Evolutionary conservation across 2,888 invertebrate genomes (phyloP), one percentile per base, ranked within the genome.

Genomic region (Tuta absoluta): DNA sequence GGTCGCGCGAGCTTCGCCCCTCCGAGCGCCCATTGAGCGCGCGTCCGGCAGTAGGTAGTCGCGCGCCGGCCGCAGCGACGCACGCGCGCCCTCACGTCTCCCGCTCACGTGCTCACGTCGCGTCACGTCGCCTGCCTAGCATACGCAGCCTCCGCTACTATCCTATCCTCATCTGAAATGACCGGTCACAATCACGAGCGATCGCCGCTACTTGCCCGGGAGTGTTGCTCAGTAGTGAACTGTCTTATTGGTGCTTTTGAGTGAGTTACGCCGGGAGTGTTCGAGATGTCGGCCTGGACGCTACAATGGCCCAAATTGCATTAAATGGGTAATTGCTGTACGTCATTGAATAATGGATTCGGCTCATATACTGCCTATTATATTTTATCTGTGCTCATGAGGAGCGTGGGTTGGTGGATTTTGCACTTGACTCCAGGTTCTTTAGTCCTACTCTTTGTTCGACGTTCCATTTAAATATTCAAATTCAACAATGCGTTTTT

Each of bases 321-420:
- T 85, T 89, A 89, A 91, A 90, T 91, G 89, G 91, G 91, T 91
- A 91, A 91, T 91, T 89, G 91, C 83, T 85, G 83, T 82, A 89
- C 86, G 86, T 91, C 90, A 91, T 91, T 91, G 91, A 84, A 91
- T 91, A 91, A 91, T 91, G 90, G 89, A 87, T 85, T 87, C 84
- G 80, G 83, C 84, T 85, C 83, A 82, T 87, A 82, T 85, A 80
- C 82, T 33, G 28, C 28, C 84, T 84, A 83, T 85, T 80, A 85
- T 79, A 84, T 84, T 81, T 83, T 81, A 83, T 83, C 78, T 56
- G 79, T 28, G 23, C 82, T 84, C 80, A 78, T 78, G 75, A 75
- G 78, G 73, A 72, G 83, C 85, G 87, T 85, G 85, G 87, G 87
- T 80, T 77, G 56, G 56, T 79, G 84, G 82, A 85, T 87, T 86